Evolutionary conservation across 2,113 vertebrate species (phyloP).

Genomic region (Bungarus multicinctus): DNA sequence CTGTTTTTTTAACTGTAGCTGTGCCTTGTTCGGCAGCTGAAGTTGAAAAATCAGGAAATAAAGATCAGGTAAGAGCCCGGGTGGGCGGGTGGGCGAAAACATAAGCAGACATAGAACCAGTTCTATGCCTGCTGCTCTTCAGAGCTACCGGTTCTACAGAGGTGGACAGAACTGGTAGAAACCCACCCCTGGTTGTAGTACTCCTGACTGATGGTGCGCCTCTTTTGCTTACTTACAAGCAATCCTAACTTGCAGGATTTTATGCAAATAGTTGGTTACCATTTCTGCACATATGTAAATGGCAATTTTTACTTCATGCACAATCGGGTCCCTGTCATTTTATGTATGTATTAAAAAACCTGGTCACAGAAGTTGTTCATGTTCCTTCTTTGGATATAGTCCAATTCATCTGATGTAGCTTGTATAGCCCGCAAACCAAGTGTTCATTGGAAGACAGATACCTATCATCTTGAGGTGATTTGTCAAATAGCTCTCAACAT

Average conservation of each 20-base stretch:
- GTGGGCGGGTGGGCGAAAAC: too few species aligned
- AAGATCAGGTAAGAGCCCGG: too few species aligned
- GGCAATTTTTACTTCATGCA: neutral
- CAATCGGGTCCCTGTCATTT: neutral
- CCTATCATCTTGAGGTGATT: neutral
- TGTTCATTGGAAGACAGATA: neutral
- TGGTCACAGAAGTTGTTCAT: neutral
- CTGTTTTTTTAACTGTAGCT: too few species aligned
- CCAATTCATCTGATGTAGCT: neutral
- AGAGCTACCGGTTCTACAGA: too few species aligned
- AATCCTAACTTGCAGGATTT: neutral
- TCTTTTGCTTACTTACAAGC: neutral
- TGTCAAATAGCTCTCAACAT: neutral
- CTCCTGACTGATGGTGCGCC: neutral
- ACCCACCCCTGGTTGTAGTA: too few species aligned
- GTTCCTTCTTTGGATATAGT: neutral
- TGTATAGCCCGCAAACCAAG: neutral
- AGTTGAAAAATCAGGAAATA: too few species aligned
- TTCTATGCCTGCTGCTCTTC: too few species aligned
- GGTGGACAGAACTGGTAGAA: too few species aligned
- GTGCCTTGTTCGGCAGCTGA: too few species aligned
- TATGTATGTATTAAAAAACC: neutral
- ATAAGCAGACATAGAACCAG: too few species aligned
- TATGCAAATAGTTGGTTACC: too few species aligned
- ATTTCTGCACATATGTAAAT: neutral